Percentiles rank a stretch among this genome's conserved stretches.
Conservation (phyloP, 1,140 invertebrate genomes). For the Formica exsecta region DNA sequence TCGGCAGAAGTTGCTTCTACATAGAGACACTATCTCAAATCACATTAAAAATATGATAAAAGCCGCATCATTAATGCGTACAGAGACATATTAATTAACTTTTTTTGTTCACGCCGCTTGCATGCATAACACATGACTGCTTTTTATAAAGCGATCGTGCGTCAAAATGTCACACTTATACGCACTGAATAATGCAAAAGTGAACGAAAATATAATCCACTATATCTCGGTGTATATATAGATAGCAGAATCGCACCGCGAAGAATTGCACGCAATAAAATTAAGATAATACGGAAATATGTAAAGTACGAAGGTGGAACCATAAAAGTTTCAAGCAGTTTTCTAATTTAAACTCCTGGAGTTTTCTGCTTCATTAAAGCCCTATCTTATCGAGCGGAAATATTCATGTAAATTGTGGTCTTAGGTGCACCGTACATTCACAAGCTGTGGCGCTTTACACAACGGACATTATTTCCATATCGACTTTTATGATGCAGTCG, state of each 20-base stretch:
- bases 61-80: slow-evolving; percentile 28
- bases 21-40: not conserved
- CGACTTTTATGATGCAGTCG: slow-evolving; percentile 36
- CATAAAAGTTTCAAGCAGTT: slow-evolving; percentile 71
- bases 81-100: slow-evolving; percentile 53
- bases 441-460: slow-evolving; percentile 37
- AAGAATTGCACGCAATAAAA: slow-evolving; percentile 65
- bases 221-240: slow-evolving; percentile 20
- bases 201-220: slow-evolving; percentile 60
- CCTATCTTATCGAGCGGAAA: slow-evolving; percentile 56
- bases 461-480: slow-evolving; percentile 60
- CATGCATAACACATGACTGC: slow-evolving; percentile 32
- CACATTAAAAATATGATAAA: slow-evolving; percentile 2
- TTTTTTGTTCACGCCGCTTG: slow-evolving; percentile 30
- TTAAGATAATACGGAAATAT: slow-evolving; percentile 55
- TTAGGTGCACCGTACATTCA: slow-evolving; percentile 14
- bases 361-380: slow-evolving; percentile 68
- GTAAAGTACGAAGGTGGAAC: slow-evolving; percentile 32
- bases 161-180: slow-evolving; percentile 25
- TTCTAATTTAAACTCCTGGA: slow-evolving; percentile 67
- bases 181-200: slow-evolving; percentile 40
- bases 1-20: too few species aligned
- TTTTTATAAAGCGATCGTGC: slow-evolving; percentile 43
- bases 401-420: slow-evolving; percentile 70
- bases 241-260: slow-evolving; percentile 55